These are phyloP conservation scores for Myodes glareolus DNA, from an alignment of 2,113 vertebrate genomes.

Conservation along the genomic window DNA sequence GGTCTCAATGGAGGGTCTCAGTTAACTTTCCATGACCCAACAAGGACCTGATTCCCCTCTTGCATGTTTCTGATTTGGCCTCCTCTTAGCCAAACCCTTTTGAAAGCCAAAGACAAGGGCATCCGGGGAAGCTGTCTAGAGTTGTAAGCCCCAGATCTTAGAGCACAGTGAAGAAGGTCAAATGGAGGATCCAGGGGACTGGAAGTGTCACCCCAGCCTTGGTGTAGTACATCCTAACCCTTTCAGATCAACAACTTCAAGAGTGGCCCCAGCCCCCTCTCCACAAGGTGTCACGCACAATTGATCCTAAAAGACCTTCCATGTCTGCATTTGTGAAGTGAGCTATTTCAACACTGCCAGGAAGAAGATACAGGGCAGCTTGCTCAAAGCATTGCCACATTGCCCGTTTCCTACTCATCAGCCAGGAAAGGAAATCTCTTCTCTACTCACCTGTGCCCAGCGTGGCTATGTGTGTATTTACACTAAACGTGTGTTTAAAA, in stretches of 20 bases:
- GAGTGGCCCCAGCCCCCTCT: neutral
- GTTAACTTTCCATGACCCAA: neutral
- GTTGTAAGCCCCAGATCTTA: neutral
- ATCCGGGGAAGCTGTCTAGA: rapidly evolving
- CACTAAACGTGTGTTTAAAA: conserved; percentile 55
- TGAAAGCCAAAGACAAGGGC: neutral
- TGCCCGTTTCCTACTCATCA: neutral
- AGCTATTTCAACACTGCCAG: neutral
- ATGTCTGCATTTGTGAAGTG: neutral
- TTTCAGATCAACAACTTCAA: neutral
- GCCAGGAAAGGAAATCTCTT: neutral
- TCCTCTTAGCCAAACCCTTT: neutral
- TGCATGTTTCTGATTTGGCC: neutral
- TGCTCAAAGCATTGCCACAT: too few species aligned
- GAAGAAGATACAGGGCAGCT: rapidly evolving
- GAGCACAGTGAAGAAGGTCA: neutral
- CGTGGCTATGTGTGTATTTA: conserved; percentile 2
- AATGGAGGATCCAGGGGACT: rapidly evolving
- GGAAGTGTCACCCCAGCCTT: neutral
- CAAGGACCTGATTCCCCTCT: neutral
- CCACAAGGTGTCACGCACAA: rapidly evolving
- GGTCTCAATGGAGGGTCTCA: neutral
- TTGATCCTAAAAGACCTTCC: neutral
- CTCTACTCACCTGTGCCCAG: neutral
- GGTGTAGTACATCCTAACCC: rapidly evolving